Percentiles rank a stretch among this genome's conserved stretches.
Conservation (phyloP, 1,140 invertebrate species). For the roundworm (Caenorhabditis elegans) region DNA sequence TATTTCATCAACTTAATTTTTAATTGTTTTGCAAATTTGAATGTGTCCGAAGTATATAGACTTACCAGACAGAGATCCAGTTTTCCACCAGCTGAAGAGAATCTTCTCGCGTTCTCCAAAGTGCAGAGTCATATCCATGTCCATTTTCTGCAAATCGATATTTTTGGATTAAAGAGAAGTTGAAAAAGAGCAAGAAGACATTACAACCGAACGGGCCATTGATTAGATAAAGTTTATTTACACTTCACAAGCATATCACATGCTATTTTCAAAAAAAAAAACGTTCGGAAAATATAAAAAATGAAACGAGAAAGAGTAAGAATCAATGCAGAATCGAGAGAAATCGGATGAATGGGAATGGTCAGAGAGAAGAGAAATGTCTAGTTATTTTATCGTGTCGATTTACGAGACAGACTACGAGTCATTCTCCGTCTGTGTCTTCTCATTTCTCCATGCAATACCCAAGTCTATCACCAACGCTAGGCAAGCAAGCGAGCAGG, state of each 20-base stretch:
- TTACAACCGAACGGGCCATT: neutral
- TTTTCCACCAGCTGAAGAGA: constrained; percentile 34
- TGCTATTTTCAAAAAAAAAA: neutral
- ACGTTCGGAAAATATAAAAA: neutral
- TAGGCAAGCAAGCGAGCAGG: too few species aligned
- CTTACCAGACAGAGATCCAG: constrained; percentile 15
- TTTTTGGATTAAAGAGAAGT: neutral
- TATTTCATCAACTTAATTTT: neutral
- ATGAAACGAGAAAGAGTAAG: neutral
- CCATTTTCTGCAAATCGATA: neutral
- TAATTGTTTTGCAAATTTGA: too few species aligned
- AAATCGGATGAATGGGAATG: neutral
- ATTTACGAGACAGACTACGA: neutral
- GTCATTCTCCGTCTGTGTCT: constrained; percentile 2
- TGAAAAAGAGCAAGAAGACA: neutral
- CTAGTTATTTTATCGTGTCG: constrained; percentile 2
- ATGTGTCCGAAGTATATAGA: too few species aligned
- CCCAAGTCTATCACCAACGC: too few species aligned
- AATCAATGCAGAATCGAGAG: neutral
- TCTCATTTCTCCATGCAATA: neutral
- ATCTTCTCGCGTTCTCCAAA: constrained; percentile 36
- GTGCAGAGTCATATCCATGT: constrained; percentile 37
- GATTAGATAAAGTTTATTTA: neutral
- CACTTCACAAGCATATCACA: neutral
- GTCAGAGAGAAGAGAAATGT: constrained; percentile 7